These are phyloP conservation scores for Anomalospiza imberbis DNA, from an alignment of 2,797 vertebrate genomes.

Conservation along the genomic window DNA sequence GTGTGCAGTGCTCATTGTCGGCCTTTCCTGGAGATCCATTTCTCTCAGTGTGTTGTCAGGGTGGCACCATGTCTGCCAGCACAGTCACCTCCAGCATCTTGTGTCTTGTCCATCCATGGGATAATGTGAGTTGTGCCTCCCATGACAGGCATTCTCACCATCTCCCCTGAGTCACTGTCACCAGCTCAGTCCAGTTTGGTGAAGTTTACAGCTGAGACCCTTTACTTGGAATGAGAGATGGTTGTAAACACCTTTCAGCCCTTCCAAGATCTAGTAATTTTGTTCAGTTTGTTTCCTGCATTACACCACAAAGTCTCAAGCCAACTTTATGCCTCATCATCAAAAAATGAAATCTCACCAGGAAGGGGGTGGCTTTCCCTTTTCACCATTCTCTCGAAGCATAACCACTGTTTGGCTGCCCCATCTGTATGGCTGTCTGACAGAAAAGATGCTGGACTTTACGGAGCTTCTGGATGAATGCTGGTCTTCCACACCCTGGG, in stretches of 20 bases:
- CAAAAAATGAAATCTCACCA: not conserved
- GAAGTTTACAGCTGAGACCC: not conserved
- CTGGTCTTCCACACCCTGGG: not conserved
- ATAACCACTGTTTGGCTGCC: rapidly evolving
- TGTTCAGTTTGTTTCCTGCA: not conserved
- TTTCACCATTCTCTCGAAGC: not conserved
- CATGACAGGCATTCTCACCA: not conserved
- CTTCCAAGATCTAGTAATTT: not conserved
- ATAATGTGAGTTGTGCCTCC: not conserved
- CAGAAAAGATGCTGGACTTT: not conserved
- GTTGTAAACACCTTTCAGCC: not conserved
- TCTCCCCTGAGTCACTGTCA: not conserved
- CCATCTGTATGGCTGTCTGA: not conserved
- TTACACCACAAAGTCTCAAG: not conserved
- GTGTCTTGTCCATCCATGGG: not conserved
- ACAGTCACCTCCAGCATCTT: not conserved
- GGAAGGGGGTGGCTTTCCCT: not conserved
- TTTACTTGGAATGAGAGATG: not conserved
- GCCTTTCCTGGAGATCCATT: not conserved
- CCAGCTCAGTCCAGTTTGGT: not conserved
- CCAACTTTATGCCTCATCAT: not conserved
- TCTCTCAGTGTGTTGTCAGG: not conserved
- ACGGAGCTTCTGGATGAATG: rapidly evolving
- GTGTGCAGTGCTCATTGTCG: not conserved
- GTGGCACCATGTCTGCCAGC: not conserved